phyloP scores from a whole-genome alignment of 2,888 invertebrate species.

The Atethmia centrago region DNA sequence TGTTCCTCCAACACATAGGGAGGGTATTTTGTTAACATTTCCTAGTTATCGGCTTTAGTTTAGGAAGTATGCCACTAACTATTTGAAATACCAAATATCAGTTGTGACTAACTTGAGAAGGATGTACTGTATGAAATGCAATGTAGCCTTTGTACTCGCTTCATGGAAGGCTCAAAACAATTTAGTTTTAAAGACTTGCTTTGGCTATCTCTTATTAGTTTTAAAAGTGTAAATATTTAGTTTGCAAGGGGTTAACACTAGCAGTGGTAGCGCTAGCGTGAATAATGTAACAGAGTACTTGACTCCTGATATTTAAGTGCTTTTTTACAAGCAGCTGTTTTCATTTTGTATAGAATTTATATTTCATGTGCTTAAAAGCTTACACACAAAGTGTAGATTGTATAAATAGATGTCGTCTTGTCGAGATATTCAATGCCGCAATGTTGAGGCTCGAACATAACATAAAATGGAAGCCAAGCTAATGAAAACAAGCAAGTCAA shows the following conservation, averaged over 20 bases:
- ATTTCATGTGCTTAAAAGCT: conserved; percentile 33
- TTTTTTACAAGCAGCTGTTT: conserved; percentile 72
- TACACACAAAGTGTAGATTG: conserved; percentile 1
- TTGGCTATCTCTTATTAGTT: conserved; percentile 53
- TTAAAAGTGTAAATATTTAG: conserved; percentile 68
- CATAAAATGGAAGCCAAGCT: conserved; percentile 4
- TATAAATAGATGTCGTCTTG: background rate
- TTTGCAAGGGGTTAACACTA: conserved; percentile 45
- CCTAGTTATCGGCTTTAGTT: conserved; percentile 14
- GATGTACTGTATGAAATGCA: conserved; percentile 41
- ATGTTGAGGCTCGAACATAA: conserved; percentile 2
- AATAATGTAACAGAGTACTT: conserved; percentile 77
- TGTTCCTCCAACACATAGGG: background rate
- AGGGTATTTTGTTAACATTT: conserved; percentile 19
- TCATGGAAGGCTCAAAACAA: conserved; percentile 35
- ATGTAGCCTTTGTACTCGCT: conserved; percentile 33
- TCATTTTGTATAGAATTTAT: conserved; percentile 47
- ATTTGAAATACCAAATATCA: conserved; percentile 68
- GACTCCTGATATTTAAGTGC: conserved; percentile 78
- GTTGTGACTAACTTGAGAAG: conserved; percentile 55
- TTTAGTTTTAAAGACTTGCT: conserved; percentile 50
- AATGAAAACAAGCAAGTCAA: background rate
- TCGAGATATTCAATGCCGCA: background rate
- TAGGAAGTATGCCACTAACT: conserved; percentile 47
- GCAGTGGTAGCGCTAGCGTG: conserved; percentile 21